Base-by-base conservation (phyloP, 30 jellyfish, hydroid and myxozoan genomes). In the Hydra vulgaris region DNA sequence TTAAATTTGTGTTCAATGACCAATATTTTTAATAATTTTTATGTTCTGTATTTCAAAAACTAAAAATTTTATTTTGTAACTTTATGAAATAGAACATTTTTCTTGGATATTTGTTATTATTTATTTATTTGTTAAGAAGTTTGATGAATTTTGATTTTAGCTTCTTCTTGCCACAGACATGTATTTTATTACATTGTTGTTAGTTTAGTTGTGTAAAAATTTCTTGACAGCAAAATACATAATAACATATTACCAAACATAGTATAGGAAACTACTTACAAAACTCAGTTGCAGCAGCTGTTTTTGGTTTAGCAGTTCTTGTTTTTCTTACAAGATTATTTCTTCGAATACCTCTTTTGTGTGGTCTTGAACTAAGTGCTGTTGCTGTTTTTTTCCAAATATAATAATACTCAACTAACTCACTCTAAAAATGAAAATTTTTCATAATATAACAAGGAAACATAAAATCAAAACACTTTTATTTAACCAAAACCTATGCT, bases 371-470 rank as follows among this genome's bases (percentile, higher is more conserved):
- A 56, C 80, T 87, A 69, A 88, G 61, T 0, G 99, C 99, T 4
- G 91, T 21, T 15, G 99, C 87, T 22, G 99, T 87, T 84, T 93
- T 93, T 75, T 93, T 93, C 99, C 99, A 93, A 16, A 93, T 81
- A 76, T 93, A 93, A 79, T 93, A 93, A 85, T 93, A 93, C 71
- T 81, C 82, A 15, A 93, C 96, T 8, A 93, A 87, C 54, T 93
- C 99, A 24, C 82, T 78, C 99, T 93, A 81, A n/a, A 66, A 70
- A 15, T 23, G 16, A 15, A 68, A 40, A 40, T 40, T 3, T 40
- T 40, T 40, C 61, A 3, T 40, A 23, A 17, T 15, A 25, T 52
- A 40, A n/a, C 84, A 54, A 53, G 66, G 15, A 18, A 40, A 53
- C 84, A 21, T 27, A 18, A 71, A 20, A 15, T 21, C 15, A 71